Evolutionary conservation across 2,888 invertebrate genomes (phyloP), one percentile per base, ranked within the genome.

Genomic region (Drosophila acutilabella): DNA sequence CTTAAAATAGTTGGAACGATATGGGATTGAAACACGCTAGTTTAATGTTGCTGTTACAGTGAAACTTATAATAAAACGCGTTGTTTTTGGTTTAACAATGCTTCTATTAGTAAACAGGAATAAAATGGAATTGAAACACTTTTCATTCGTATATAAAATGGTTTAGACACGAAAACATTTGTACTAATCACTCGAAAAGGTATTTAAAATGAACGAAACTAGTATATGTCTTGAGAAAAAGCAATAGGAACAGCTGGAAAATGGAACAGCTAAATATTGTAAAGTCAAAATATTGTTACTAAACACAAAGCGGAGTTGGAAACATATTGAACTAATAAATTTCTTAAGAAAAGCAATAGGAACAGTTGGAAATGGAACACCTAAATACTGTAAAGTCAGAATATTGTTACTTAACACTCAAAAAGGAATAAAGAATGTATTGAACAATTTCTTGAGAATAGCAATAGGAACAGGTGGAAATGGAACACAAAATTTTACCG

Each of bases 21-120:
- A 36, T 57, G 57, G 45, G 38, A 57, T 18, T 38, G 57, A 11
- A 57, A 36, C 33, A n/a, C 16, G 7, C 14, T 8, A 18, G 4
- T 41, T 26, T 2, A 23, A 3, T 7, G 1, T 6, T 26, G 26
- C 1, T 1, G 30, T 2, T 2, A 30, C 8, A 42, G 13, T 5
- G 13, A 30, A 41, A 3, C 20, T 10, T 30, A 30, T 8, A 2
- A 30, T 8, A 6, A 2, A 30, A 30, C 2, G 1, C 8, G 0
- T 1, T 8, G 30, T 30, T 30, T 30, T 8, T 30, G 30, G 0
- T 30, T 30, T 2, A 30, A 30, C 8, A 2, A 8, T 8, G 30
- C 0, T 30, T 30, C 2, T 2, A 8, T 30, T 2, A 8, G 8
- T 7, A 0, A 23, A 26, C 5, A 10, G 23, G 7, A 6, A 50